phyloP scores from a whole-genome alignment of 2,113 vertebrate genomes.

The Lamprotornis superbus region DNA sequence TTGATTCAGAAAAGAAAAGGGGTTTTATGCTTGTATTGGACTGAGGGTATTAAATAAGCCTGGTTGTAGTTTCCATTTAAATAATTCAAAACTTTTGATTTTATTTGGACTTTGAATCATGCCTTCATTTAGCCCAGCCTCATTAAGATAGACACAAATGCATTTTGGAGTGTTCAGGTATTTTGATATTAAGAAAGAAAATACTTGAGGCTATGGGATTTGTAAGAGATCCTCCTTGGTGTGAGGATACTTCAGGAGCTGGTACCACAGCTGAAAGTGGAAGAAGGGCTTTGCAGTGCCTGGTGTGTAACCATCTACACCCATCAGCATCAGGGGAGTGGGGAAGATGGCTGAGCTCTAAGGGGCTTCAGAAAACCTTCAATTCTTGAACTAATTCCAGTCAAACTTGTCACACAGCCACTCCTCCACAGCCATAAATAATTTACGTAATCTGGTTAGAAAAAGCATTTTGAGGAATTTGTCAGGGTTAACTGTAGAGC shows the following conservation, averaged over 20 bases:
- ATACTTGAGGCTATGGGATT: background rate
- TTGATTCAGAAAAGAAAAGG: background rate
- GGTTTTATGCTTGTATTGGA: background rate
- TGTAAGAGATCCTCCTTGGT: background rate
- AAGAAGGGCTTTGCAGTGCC: background rate
- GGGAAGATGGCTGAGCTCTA: background rate
- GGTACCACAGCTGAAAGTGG: background rate
- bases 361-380: background rate
- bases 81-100: background rate
- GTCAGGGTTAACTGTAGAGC: background rate
- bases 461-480: background rate
- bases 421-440: slow-evolving; percentile 25
- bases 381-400: slow-evolving; percentile 28
- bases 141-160: background rate
- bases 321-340: background rate
- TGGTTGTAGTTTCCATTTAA: background rate
- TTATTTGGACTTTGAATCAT: background rate
- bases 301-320: no score
- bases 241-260: background rate
- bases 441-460: background rate
- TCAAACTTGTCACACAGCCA: slow-evolving; percentile 20
- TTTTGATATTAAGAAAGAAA: background rate
- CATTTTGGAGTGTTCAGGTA: background rate
- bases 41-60: background rate
- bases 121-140: background rate